Evolutionary conservation across 2,888 invertebrate species (phyloP).

Genomic region (Machimus rusticus): DNA sequence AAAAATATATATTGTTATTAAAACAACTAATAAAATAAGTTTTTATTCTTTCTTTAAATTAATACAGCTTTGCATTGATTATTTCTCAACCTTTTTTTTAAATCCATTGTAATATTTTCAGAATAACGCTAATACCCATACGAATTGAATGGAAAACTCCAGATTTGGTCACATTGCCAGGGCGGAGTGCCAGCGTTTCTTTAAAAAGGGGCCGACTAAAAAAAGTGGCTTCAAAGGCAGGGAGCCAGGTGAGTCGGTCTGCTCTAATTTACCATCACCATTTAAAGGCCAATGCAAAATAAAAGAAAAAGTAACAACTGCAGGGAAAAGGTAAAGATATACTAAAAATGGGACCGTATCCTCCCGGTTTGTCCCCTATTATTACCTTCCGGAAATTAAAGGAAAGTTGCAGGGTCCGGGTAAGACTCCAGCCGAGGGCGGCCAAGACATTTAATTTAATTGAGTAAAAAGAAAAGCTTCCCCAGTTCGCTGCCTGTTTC

Average conservation of each 20-base stretch:
- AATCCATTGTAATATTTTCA: not conserved
- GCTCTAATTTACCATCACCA: not conserved
- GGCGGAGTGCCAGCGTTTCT: not conserved
- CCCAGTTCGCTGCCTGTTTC: not conserved
- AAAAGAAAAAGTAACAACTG: not conserved
- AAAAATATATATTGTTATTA: no score
- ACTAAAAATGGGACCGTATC: not conserved
- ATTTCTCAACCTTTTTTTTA: not conserved
- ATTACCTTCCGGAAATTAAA: constrained; percentile 17
- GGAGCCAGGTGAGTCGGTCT: not conserved
- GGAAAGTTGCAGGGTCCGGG: not conserved
- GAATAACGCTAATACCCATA: not conserved
- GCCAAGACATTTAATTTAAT: constrained; percentile 9
- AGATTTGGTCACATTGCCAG: not conserved
- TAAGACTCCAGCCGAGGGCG: not conserved
- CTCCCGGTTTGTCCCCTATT: not conserved
- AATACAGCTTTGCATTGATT: no score
- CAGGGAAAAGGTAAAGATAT: not conserved
- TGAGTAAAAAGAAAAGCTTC: not conserved
- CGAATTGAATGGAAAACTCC: not conserved
- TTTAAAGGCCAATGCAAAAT: not conserved
- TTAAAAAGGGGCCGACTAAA: not conserved
- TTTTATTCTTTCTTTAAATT: no score
- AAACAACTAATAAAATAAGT: no score
- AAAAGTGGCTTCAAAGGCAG: not conserved